Conservation (phyloP, 2,113 vertebrate genomes). For the human (Homo sapiens) region GRCh38 chr18:5905001-5905500, state of each 20-base stretch:
- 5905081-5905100: background rate
- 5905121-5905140: conserved; percentile 23
- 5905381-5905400: background rate
- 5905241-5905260: background rate
- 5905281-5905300: background rate
- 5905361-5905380: background rate
- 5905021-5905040: conserved; percentile 42
- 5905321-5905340: background rate
- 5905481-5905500: background rate
- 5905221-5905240: accelerated
- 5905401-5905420: background rate
- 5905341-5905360: background rate
- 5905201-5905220: background rate
- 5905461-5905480: background rate
- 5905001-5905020: conserved; percentile 43
- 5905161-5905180: conserved; percentile 6
- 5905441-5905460: background rate
- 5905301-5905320: background rate
- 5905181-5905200: background rate
- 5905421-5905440: too few species aligned
- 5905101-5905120: background rate
- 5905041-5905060: conserved; percentile 1
- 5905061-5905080: conserved; percentile 43
- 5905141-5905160: background rate
- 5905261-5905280: background rate